Base-by-base conservation (phyloP, 1,140 invertebrate genomes). In the Drosophila truncata region DNA sequence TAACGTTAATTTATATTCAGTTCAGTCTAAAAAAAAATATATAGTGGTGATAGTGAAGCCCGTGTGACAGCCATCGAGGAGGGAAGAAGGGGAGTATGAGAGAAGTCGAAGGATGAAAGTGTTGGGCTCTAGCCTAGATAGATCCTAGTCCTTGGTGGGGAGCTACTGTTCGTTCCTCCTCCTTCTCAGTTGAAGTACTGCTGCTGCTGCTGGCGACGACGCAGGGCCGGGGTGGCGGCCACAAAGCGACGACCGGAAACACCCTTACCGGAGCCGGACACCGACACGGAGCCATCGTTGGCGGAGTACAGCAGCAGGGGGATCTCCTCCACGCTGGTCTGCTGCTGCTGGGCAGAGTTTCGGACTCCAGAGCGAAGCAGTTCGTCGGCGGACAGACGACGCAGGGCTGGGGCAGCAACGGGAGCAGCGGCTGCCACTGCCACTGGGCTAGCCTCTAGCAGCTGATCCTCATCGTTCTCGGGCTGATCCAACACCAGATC, bases 1-100 rank as follows among this genome's bases (percentile, higher is more conserved):
- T 88, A 88, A 88, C 79, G 82, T 88, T 88, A 88, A 88, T 88
- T 88, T 90, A 90, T 88, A 88, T 90, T 88, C 85, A 88, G 85
- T 88, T 90, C 85, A 88, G 84, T 90, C 85, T 88, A 88, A 84
- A 87, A 87, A 87, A 79, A 71, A 69, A 59, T 67, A 46, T 47
- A 62, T 46, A 39, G 55, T 46, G 14, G 54, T 31, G 8, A 10
- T 33, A 82, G 72, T 62, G 63, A 61, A 76, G 71, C 63, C 64
- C 74, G 39, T 78, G 74, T 67, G 59, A 62, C 47, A 75, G 63
- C 62, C 44, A 58, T 62, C 23, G 57, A 47, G 66, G 57, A 61
- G 33, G 16, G 37, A 52, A 46, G 58, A 2, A n/a, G n/a, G n/a
- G n/a, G n/a, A n/a, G n/a, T n/a, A n/a, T n/a, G n/a, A n/a, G 6